Conservation (phyloP, 2,888 invertebrate genomes). For the Tetranychus piercei region DNA sequence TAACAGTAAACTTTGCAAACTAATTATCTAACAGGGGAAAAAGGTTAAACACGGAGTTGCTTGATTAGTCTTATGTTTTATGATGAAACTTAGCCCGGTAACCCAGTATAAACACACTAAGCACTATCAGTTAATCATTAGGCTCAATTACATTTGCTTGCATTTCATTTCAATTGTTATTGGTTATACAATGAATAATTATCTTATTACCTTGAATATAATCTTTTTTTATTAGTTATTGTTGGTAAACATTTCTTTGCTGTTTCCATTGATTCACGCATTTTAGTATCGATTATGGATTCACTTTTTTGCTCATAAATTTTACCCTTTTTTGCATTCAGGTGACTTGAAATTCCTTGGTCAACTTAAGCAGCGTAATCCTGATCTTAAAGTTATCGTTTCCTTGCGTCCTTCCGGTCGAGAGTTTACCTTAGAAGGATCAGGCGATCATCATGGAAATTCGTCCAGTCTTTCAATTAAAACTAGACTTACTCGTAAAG, state of each 20-base stretch:
- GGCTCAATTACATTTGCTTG: no score
- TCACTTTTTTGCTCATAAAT: neutral
- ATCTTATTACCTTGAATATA: no score
- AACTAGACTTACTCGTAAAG: conserved; percentile 18
- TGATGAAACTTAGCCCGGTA: no score
- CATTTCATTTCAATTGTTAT: no score
- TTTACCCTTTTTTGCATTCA: conserved; percentile 4
- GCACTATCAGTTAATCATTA: no score
- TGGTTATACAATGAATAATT: no score
- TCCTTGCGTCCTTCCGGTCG: conserved; percentile 18
- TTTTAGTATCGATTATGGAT: neutral
- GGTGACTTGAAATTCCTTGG: conserved; percentile 21
- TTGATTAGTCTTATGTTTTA: no score
- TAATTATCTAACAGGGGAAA: neutral
- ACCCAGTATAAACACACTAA: no score
- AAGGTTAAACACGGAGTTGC: neutral
- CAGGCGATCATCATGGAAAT: conserved; percentile 2
- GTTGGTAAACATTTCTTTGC: no score
- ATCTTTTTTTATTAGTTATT: no score
- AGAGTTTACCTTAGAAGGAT: conserved; percentile 13
- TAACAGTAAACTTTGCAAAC: neutral
- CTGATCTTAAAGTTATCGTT: conserved; percentile 20
- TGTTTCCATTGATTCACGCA: neutral
- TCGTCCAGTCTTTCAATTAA: conserved; percentile 4
- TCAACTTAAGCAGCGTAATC: conserved; percentile 17